Conservation (phyloP, 2,888 invertebrate species). For the Campoletis raptor region DNA sequence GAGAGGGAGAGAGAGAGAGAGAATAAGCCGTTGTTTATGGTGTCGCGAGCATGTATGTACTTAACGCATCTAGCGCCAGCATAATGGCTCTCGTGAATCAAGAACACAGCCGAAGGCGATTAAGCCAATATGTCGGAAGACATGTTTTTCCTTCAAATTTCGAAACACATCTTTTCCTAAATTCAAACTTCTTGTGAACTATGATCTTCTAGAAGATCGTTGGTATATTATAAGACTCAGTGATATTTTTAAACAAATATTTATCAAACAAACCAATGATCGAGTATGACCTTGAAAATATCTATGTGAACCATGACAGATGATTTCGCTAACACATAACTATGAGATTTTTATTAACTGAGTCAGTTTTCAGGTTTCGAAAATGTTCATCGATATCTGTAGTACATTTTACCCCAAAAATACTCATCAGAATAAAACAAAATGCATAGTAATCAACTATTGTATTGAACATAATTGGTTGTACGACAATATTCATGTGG, state of each 20-base stretch:
- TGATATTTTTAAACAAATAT: neutral
- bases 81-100: constrained; percentile 58
- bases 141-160: constrained; percentile 36
- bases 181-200: neutral
- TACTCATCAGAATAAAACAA: too few species aligned
- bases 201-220: neutral
- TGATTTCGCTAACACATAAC: neutral
- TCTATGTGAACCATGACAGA: neutral
- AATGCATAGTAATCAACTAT: too few species aligned
- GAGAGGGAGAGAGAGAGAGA: constrained; percentile 12
- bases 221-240: neutral
- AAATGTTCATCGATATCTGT: too few species aligned
- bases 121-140: constrained; percentile 46
- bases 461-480: too few species aligned
- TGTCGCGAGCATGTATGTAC: constrained; percentile 74
- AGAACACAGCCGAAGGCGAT: constrained; percentile 62
- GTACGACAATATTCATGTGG: neutral
- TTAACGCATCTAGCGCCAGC: constrained; percentile 64
- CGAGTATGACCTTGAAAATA: neutral
- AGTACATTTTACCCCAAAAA: too few species aligned
- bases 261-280: neutral
- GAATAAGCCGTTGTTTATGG: constrained; percentile 76
- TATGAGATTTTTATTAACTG: neutral
- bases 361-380: too few species aligned
- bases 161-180: constrained; percentile 3